Conservation (phyloP, 2,888 invertebrate species). For the Malacosoma neustria region DNA sequence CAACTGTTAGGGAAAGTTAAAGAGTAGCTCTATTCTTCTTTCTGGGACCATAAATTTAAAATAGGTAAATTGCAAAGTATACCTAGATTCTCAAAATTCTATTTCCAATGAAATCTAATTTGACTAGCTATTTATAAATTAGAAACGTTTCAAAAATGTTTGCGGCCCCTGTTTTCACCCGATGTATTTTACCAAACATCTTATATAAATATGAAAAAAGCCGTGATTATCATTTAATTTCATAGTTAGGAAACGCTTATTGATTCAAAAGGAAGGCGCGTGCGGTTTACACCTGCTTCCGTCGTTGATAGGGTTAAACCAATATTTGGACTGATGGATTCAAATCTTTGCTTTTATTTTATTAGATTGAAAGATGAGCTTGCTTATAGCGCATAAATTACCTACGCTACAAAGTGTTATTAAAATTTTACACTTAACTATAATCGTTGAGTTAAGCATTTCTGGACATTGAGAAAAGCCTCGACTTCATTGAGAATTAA, state of each 20-base stretch:
- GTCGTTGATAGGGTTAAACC: conserved; percentile 70
- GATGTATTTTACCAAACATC: conserved; percentile 60
- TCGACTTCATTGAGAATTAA: too few species aligned
- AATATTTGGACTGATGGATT: conserved; percentile 71
- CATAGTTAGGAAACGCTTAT: conserved; percentile 67
- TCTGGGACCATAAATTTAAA: too few species aligned
- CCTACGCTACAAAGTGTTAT: too few species aligned
- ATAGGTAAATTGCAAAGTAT: too few species aligned
- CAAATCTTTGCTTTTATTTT: conserved; percentile 42
- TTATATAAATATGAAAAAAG: conserved; percentile 64
- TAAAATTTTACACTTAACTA: too few species aligned
- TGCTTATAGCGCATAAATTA: too few species aligned
- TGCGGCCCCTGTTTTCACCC: conserved; percentile 27
- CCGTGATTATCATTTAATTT: conserved; percentile 73
- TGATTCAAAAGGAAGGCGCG: conserved; percentile 54
- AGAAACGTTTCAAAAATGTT: conserved; percentile 34
- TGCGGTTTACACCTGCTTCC: conserved; percentile 68
- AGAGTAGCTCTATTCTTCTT: too few species aligned
- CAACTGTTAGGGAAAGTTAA: conserved; percentile 27
- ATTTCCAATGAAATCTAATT: too few species aligned
- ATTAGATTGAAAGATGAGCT: conserved; percentile 1
- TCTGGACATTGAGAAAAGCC: too few species aligned
- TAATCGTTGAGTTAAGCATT: too few species aligned
- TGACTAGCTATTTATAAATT: conserved; percentile 10
- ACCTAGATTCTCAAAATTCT: too few species aligned